These are phyloP conservation scores for Strigops habroptila DNA, from an alignment of 2,113 vertebrate genomes.

Conservation along the genomic window DNA sequence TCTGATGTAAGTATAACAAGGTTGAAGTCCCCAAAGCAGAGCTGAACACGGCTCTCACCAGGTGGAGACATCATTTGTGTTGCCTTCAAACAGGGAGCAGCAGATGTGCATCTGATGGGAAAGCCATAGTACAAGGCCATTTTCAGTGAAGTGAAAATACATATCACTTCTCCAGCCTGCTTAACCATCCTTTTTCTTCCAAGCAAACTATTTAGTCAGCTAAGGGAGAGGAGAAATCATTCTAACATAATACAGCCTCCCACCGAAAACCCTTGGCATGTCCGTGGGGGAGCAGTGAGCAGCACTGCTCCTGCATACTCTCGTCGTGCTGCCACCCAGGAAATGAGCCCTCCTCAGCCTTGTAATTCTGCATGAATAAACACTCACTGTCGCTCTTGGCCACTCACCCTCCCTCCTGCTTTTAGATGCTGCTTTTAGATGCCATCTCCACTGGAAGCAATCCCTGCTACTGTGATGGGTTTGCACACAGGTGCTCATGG, in stretches of 20 bases:
- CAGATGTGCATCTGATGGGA: not conserved
- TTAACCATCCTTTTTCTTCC: not conserved
- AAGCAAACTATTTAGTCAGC: not conserved
- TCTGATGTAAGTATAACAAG: not conserved
- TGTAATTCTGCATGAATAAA: not conserved
- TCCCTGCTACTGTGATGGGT: accelerated
- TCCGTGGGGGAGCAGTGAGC: not conserved
- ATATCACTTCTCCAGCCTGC: not conserved
- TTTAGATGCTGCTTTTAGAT: accelerated
- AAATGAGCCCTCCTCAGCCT: not conserved
- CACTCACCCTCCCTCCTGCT: accelerated
- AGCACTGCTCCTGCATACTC: accelerated
- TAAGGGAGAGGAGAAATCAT: not conserved
- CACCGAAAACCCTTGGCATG: not conserved
- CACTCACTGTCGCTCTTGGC: accelerated
- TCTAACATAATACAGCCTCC: not conserved
- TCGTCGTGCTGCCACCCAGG: not conserved
- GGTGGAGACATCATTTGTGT: accelerated
- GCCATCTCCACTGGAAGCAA: not conserved
- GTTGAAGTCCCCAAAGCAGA: not conserved
- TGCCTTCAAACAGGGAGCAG: not conserved
- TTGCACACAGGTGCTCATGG: not conserved
- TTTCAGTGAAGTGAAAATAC: not conserved
- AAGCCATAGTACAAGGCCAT: not conserved
- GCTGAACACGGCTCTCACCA: not conserved